Evolutionary conservation across 2,797 vertebrate species (phyloP).

Genomic region (Lepus townsendii): DNA sequence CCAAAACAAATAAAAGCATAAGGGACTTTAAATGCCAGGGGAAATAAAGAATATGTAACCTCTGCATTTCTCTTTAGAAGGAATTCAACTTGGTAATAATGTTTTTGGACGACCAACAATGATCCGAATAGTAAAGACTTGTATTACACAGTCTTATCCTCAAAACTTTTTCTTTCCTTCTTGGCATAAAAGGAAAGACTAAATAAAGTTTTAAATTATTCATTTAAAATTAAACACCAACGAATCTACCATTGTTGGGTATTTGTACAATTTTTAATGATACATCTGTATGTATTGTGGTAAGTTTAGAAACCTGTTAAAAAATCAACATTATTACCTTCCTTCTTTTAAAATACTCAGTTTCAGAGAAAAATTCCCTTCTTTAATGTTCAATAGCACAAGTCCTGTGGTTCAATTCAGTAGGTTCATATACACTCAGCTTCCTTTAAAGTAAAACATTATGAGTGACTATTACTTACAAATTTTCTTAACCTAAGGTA

Average conservation of each 20-base stretch:
- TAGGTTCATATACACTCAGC: background rate
- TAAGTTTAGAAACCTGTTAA: background rate
- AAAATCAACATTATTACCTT: background rate
- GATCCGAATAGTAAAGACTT: background rate
- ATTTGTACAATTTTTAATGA: background rate
- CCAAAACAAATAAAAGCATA: slow-evolving; percentile 35
- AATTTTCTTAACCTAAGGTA: background rate
- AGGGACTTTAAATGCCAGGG: background rate
- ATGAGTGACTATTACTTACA: background rate
- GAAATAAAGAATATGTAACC: background rate
- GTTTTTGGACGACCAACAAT: slow-evolving; percentile 26
- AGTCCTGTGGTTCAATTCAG: background rate
- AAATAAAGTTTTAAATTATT: slow-evolving; percentile 31
- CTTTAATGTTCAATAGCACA: background rate
- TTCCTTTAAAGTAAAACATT: slow-evolving; percentile 2
- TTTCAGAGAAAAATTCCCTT: background rate
- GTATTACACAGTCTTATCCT: background rate
- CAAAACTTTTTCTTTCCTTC: background rate
- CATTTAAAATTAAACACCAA: slow-evolving; percentile 16
- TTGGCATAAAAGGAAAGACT: background rate
- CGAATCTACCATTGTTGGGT: background rate
- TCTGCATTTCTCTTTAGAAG: slow-evolving; percentile 29
- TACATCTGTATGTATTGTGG: background rate
- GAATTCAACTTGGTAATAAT: background rate
- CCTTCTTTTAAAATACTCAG: background rate